These are phyloP conservation scores for Chiridota heheva DNA, from an alignment of 35 echinoderm and acorn worm genomes.

Conservation along the genomic window DNA sequence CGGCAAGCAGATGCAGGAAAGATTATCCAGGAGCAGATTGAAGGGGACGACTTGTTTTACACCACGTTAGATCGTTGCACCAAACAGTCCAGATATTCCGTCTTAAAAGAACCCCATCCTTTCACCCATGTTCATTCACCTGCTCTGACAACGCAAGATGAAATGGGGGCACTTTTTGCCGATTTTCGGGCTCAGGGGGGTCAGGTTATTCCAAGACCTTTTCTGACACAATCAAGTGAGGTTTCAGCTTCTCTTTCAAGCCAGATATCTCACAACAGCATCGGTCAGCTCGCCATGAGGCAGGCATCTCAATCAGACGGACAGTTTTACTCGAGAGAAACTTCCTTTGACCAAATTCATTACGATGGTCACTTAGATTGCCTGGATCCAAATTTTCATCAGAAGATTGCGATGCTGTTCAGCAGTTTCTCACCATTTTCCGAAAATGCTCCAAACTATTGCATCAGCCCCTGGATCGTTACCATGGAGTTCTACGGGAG, in stretches of 20 bases:
- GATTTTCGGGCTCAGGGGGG: conserved; percentile 85
- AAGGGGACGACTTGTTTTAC: conserved; percentile 9
- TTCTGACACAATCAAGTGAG: no score
- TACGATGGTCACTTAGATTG: no score
- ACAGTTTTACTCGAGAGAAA: neutral
- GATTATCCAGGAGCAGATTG: conserved; percentile 15
- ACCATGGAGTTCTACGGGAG: conserved; percentile 87
- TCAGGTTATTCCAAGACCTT: conserved; percentile 37
- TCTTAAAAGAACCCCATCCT: conserved; percentile 52
- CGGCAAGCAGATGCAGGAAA: neutral
- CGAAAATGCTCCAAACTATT: conserved; percentile 74
- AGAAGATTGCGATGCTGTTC: conserved; percentile 76
- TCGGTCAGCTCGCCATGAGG: neutral
- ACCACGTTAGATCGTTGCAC: conserved; percentile 65
- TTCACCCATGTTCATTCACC: conserved; percentile 63
- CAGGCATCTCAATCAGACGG: neutral
- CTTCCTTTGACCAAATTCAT: neutral
- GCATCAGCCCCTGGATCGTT: conserved; percentile 76
- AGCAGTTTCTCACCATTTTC: conserved; percentile 77
- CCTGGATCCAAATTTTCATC: conserved; percentile 77
- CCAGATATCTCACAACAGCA: neutral
- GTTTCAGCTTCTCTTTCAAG: no score
- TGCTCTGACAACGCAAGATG: conserved; percentile 35
- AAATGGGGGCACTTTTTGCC: conserved; percentile 57
- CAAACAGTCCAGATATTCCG: conserved; percentile 40